A percentile compares a stretch with the other conserved stretches of the same genome.
Evolutionary conservation across 2,113 vertebrate genomes (phyloP).

Genomic region (Gnathochromis pfefferi): DNA sequence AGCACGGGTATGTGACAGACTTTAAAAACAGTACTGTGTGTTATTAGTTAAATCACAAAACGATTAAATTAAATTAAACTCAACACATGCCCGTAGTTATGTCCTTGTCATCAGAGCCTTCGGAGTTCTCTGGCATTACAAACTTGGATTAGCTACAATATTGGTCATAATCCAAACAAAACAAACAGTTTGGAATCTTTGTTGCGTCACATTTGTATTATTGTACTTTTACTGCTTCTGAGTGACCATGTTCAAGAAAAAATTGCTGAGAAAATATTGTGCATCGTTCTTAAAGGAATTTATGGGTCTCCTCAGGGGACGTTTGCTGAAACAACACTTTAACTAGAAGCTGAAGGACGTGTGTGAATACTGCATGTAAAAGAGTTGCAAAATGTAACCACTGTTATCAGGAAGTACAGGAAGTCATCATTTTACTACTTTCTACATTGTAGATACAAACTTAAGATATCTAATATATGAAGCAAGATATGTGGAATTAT

Average conservation of each 20-base stretch:
- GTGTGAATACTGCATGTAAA: neutral
- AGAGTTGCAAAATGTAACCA: neutral
- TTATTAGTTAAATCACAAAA: neutral
- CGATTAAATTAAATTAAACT: neutral
- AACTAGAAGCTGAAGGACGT: neutral
- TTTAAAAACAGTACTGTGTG: rapidly evolving
- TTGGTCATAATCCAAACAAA: neutral
- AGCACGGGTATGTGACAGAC: neutral
- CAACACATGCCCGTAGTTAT: neutral
- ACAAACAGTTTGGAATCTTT: neutral
- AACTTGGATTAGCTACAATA: neutral
- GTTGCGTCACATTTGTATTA: neutral
- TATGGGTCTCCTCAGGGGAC: neutral
- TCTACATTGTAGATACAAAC: neutral
- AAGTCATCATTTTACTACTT: neutral
- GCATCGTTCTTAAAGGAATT: neutral
- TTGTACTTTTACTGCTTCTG: neutral
- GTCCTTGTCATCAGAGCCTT: neutral
- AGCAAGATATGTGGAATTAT: neutral
- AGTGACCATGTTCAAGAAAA: neutral
- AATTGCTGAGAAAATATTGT: neutral
- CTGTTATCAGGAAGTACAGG: neutral
- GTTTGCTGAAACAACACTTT: neutral
- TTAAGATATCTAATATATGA: neutral
- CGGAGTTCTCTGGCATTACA: neutral